phyloP scores from a whole-genome alignment of 30 jellyfish, hydroid and myxozoan genomes.

The Chrysaora quinquecirrha region DNA sequence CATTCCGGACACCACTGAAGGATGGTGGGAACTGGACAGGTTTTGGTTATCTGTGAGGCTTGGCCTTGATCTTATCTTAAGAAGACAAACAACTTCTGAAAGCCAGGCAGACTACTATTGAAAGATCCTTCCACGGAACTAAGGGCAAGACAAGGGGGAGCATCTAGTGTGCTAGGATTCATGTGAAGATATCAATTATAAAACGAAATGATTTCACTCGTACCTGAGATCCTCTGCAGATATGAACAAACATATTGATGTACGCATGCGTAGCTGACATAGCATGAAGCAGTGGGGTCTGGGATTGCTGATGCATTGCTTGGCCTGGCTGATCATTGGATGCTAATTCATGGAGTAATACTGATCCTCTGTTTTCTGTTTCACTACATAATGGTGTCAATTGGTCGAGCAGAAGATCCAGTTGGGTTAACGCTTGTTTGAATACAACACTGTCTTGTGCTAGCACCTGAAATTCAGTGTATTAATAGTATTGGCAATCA shows the following conservation, averaged over 20 bases:
- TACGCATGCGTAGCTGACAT: conserved; percentile 96
- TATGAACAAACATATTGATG: conserved; percentile 83
- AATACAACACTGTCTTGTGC: conserved; percentile 92
- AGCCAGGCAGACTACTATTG: no score
- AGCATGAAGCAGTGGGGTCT: conserved; percentile 96
- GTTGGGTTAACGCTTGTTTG: conserved; percentile 88
- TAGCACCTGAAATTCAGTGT: conserved; percentile 63
- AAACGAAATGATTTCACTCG: no score
- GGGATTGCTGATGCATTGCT: conserved; percentile 77
- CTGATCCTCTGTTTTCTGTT: conserved; percentile 81
- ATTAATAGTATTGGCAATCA: neutral
- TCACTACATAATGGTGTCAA: conserved; percentile 71
- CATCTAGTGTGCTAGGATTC: no score
- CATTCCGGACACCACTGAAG: no score
- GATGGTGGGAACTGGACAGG: no score
- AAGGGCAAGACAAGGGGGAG: no score
- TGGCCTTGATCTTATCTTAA: no score
- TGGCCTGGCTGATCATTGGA: conserved; percentile 84
- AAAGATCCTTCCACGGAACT: no score
- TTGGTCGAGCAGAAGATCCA: conserved; percentile 78
- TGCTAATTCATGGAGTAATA: conserved; percentile 85
- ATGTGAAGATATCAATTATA: no score
- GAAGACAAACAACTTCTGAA: no score
- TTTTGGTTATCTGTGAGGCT: no score
- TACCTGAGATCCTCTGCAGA: conserved; percentile 99